Evolutionary conservation across 2,113 vertebrate genomes (phyloP).

Genomic region (Pontoporia blainvillei): DNA sequence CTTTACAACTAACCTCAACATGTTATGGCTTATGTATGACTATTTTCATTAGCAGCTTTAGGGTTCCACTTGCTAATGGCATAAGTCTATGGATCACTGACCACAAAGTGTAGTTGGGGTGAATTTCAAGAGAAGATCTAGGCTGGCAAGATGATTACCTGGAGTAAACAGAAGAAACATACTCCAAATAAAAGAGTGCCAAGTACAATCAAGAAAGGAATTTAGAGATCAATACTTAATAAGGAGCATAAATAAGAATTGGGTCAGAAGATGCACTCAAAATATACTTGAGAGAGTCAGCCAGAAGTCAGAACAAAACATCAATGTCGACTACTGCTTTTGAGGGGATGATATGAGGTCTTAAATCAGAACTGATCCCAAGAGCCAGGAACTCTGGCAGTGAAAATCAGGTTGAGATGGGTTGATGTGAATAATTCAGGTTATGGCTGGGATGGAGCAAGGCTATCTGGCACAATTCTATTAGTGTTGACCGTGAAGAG

Average conservation of each 20-base stretch:
- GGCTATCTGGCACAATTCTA: neutral
- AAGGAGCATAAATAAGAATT: conserved; percentile 1
- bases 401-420: neutral
- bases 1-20: neutral
- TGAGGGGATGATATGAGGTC: neutral
- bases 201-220: neutral
- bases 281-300: neutral
- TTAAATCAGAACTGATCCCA: neutral
- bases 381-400: neutral
- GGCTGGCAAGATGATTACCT: neutral
- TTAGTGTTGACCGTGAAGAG: neutral
- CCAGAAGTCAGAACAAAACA: neutral
- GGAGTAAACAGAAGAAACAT: neutral
- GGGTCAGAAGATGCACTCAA: neutral
- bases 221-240: neutral
- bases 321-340: neutral
- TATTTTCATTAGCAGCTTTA: neutral
- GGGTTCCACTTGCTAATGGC: neutral
- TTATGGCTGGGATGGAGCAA: neutral
- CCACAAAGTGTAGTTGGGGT: neutral
- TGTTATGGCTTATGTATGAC: neutral
- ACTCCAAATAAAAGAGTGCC: neutral
- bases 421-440: neutral
- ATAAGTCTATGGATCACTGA: neutral
- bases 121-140: neutral